Conservation (phyloP, 2,113 vertebrate species). For the Cyanoderma ruficeps region DNA sequence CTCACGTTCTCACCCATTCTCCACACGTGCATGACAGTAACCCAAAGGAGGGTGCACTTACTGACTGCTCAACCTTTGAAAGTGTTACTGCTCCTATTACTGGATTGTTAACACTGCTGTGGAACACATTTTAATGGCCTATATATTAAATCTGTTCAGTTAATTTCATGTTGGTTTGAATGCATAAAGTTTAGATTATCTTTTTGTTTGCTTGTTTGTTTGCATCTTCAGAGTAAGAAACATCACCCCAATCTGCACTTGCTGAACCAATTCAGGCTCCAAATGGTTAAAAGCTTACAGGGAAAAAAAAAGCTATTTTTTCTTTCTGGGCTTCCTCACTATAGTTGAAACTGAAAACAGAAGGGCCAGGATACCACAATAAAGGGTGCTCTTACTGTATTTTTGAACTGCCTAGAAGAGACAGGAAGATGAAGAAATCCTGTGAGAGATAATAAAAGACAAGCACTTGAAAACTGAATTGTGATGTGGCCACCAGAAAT, state of each 20-base stretch:
- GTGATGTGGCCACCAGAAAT: conserved; percentile 47
- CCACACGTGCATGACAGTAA: neutral
- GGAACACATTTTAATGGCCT: neutral
- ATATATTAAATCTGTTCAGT: neutral
- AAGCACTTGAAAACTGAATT: conserved; percentile 19
- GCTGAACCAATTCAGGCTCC: neutral
- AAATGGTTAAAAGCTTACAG: neutral
- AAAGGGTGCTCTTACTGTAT: neutral
- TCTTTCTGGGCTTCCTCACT: neutral
- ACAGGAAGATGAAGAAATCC: conserved; percentile 26
- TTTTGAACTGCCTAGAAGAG: conserved; percentile 36
- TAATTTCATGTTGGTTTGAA: neutral
- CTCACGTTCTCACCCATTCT: neutral
- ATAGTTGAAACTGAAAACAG: conserved; percentile 31
- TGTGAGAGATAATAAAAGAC: conserved; percentile 55
- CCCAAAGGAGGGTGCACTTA: neutral
- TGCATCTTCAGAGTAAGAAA: neutral
- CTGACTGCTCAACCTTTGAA: neutral
- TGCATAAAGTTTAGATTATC: neutral
- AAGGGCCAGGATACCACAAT: conserved; percentile 35
- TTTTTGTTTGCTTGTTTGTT: neutral
- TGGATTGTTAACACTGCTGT: neutral
- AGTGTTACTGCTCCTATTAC: neutral
- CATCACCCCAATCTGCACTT: neutral
- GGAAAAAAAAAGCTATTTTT: neutral